These are phyloP conservation scores for Pavo muticus DNA, from an alignment of 2,113 vertebrate genomes.

Conservation along the genomic window DNA sequence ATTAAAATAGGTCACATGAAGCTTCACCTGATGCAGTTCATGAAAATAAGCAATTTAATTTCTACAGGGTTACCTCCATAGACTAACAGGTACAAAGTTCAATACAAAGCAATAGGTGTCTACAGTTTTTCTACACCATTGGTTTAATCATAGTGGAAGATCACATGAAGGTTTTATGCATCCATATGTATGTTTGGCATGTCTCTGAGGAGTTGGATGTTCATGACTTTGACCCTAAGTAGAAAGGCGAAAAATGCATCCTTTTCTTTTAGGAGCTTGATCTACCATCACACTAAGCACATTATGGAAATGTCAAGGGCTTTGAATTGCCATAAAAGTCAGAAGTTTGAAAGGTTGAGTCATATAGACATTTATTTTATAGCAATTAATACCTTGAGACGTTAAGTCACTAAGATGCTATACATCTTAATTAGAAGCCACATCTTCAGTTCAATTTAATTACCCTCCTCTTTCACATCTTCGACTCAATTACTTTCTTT, in stretches of 20 bases:
- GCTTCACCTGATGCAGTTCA: background rate
- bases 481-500: conserved; percentile 10
- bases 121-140: background rate
- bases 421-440: conserved; percentile 43
- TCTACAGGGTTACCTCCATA: background rate
- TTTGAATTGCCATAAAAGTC: conserved; percentile 37
- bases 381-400: conserved; percentile 60
- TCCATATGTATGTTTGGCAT: background rate
- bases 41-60: background rate
- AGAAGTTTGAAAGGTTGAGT: conserved; percentile 58
- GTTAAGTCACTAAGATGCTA: conserved; percentile 35
- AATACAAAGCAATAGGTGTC: background rate
- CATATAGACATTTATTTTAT: conserved; percentile 45
- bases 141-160: background rate
- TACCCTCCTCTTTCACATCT: background rate
- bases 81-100: background rate
- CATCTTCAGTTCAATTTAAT: conserved; percentile 37
- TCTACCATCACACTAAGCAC: background rate
- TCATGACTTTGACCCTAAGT: conserved; percentile 45
- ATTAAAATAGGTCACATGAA: background rate
- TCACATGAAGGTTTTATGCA: background rate
- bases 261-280: background rate
- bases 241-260: background rate
- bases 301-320: conserved; percentile 55
- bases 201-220: background rate